Conservation (phyloP, 35 echinoderm and acorn worm species). For the Diadema setosum region DNA sequence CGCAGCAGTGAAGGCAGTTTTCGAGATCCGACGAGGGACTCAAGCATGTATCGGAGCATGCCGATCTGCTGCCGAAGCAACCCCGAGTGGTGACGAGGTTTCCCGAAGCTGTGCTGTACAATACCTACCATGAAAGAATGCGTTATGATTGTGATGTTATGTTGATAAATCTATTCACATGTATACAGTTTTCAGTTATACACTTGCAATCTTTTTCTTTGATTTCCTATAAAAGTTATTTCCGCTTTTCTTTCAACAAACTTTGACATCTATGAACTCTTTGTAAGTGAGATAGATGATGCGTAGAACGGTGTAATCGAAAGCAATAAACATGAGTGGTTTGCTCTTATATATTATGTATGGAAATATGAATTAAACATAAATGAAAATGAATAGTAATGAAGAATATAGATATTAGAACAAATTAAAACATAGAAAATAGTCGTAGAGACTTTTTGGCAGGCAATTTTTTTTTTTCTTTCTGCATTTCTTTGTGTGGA, state of each 20-base stretch:
- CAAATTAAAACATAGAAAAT: too few relatives aligned
- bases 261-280: not conserved
- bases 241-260: not conserved
- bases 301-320: too few relatives aligned
- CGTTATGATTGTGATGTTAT: not conserved
- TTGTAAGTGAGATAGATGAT: too few relatives aligned
- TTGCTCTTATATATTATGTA: too few relatives aligned
- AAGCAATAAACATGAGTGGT: too few relatives aligned
- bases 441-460: too few relatives aligned
- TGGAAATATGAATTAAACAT: too few relatives aligned
- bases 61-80: not conserved
- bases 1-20: not conserved
- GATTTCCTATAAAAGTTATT: not conserved
- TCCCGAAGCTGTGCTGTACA: not conserved
- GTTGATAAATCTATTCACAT: not conserved
- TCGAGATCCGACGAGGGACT: not conserved
- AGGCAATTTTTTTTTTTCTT: too few relatives aligned
- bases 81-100: not conserved
- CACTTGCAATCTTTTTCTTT: not conserved
- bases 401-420: too few relatives aligned
- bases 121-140: not conserved
- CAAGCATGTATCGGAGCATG: not conserved
- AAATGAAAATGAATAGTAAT: too few relatives aligned
- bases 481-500: not conserved
- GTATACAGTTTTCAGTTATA: not conserved